Evolutionary conservation across 2,113 vertebrate species (phyloP).

Genomic region (Pluvialis apricaria): DNA sequence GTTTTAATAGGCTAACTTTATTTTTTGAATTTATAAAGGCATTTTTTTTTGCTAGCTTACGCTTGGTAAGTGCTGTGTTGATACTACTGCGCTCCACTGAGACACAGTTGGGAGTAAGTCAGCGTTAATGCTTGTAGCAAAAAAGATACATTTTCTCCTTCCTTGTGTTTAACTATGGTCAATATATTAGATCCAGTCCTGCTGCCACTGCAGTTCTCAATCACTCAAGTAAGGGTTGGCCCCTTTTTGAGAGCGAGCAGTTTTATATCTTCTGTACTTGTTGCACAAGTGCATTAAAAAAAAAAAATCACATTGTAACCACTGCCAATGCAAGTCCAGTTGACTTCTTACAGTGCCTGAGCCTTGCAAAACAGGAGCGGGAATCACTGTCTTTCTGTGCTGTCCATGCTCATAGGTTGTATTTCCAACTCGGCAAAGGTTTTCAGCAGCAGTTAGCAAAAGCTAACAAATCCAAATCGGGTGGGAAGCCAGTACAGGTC

Average conservation of each 20-base stretch:
- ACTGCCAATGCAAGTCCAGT: neutral
- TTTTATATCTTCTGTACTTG: neutral
- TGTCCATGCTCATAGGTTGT: fast-evolving
- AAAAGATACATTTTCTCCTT: neutral
- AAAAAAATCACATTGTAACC: fast-evolving
- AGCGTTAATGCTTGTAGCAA: neutral
- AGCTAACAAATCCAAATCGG: neutral
- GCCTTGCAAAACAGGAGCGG: fast-evolving
- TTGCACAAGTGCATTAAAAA: neutral
- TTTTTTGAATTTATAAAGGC: neutral
- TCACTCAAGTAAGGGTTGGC: neutral
- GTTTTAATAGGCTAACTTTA: neutral
- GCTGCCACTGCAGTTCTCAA: neutral
- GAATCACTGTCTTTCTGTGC: neutral
- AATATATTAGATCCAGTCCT: neutral
- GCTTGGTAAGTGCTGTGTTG: neutral
- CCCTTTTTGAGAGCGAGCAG: neutral
- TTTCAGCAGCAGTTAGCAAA: neutral
- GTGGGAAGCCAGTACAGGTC: neutral
- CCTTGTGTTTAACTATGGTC: neutral
- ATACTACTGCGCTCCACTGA: neutral
- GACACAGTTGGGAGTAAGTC: neutral
- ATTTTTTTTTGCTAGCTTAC: neutral
- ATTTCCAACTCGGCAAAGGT: neutral
- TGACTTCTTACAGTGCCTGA: neutral